Conservation (phyloP, 2,113 vertebrate genomes). For the Acinonyx jubatus region DNA sequence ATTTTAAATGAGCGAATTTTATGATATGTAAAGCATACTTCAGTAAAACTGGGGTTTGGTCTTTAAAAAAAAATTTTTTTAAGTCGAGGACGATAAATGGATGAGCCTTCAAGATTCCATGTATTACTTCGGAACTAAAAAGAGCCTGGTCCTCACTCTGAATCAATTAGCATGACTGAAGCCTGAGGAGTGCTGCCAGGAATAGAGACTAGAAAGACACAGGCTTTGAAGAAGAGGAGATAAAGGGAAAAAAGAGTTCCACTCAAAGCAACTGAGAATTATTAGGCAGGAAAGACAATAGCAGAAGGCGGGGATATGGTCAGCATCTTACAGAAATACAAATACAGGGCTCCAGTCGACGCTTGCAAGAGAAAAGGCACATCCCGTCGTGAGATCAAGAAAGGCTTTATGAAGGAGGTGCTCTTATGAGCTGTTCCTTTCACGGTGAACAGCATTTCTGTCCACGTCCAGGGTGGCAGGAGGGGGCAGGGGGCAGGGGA, state of each 20-base stretch:
- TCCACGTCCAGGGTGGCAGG: background rate
- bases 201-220: background rate
- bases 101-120: background rate
- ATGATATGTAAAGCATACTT: background rate
- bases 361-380: background rate
- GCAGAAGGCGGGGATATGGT: background rate
- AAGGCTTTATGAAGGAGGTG: background rate
- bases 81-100: background rate
- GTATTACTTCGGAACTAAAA: conserved; percentile 42
- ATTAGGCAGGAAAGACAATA: background rate
- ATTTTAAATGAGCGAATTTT: background rate
- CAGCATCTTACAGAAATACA: background rate
- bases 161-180: conserved; percentile 36
- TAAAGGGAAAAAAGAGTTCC: background rate
- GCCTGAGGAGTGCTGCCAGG: background rate
- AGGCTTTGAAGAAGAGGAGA: conserved; percentile 7
- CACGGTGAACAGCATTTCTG: background rate
- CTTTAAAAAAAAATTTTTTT: background rate
- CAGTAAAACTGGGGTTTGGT: background rate
- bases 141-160: background rate
- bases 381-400: background rate
- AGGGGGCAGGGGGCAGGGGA: background rate
- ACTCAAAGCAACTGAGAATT: background rate
- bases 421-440: background rate
- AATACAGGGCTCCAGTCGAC: background rate